These are phyloP conservation scores for Xiphorhynchus elegans DNA, from an alignment of 2,113 vertebrate genomes.

Conservation along the genomic window DNA sequence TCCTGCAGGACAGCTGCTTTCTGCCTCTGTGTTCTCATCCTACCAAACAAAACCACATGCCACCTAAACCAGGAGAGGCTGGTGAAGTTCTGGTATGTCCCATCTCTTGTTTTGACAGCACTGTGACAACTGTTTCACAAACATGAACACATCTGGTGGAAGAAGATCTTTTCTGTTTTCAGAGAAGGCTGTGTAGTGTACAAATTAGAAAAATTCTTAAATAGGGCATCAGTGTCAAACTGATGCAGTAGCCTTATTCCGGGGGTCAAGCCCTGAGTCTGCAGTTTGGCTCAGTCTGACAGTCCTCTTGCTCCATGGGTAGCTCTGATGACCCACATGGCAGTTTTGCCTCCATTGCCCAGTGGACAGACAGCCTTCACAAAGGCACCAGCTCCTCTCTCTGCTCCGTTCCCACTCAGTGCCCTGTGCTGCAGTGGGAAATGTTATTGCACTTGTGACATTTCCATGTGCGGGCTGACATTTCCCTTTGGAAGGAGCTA, in stretches of 20 bases:
- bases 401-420: neutral
- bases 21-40: neutral
- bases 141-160: neutral
- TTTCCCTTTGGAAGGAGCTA: conserved; percentile 54
- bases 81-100: neutral
- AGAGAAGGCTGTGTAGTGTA: neutral
- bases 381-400: neutral
- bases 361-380: neutral
- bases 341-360: neutral
- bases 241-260: rapidly evolving
- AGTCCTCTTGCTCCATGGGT: rapidly evolving
- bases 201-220: neutral
- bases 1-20: neutral
- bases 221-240: rapidly evolving
- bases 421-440: neutral
- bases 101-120: neutral
- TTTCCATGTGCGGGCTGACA: conserved; percentile 53
- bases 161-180: neutral
- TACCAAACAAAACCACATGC: neutral
- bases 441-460: conserved; percentile 25
- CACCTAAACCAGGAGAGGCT: neutral
- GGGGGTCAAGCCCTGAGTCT: rapidly evolving
- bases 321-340: neutral
- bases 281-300: neutral
- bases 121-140: neutral